These are phyloP conservation scores for Listronotus bonariensis DNA, from an alignment of 1,140 invertebrate species.

Conservation along the genomic window DNA sequence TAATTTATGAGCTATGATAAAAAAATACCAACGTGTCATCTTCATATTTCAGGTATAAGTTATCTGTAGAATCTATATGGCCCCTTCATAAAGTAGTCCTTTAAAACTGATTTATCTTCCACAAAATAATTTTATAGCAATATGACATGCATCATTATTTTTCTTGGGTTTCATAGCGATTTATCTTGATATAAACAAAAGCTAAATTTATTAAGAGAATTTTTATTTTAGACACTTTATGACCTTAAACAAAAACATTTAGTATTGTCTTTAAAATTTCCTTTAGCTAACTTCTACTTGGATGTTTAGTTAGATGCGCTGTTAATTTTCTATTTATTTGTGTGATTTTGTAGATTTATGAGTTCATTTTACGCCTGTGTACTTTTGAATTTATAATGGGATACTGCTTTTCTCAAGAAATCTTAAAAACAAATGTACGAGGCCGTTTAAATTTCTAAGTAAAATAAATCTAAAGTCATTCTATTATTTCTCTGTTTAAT, in stretches of 20 bases:
- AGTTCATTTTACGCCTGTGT: slow-evolving; percentile 28
- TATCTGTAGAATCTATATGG: not conserved
- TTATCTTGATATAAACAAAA: slow-evolving; percentile 38
- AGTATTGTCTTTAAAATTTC: slow-evolving; percentile 3
- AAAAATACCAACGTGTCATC: no score
- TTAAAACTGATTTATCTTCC: slow-evolving; percentile 47
- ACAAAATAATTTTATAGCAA: slow-evolving; percentile 45
- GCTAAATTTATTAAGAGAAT: slow-evolving; percentile 37
- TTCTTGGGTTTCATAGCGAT: slow-evolving; percentile 31
- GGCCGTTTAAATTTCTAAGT: slow-evolving; percentile 28
- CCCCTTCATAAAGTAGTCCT: slow-evolving; percentile 4
- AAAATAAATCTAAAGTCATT: slow-evolving; percentile 34
- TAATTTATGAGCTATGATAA: no score
- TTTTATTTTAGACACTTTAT: slow-evolving; percentile 45
- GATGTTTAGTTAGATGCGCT: slow-evolving; percentile 21
- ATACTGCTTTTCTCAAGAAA: slow-evolving; percentile 33
- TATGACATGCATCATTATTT: slow-evolving; percentile 44
- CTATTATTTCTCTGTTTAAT: slow-evolving; percentile 38
- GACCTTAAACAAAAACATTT: slow-evolving; percentile 17
- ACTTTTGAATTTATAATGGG: slow-evolving; percentile 36
- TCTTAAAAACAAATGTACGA: slow-evolving; percentile 23
- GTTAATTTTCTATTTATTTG: slow-evolving; percentile 32
- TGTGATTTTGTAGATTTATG: slow-evolving; percentile 31
- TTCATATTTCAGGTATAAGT: no score
- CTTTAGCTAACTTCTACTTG: slow-evolving; percentile 1